Percentiles rank a stretch among this genome's conserved stretches.
These are phyloP conservation scores for Tridacna gigas DNA, from an alignment of 2,888 invertebrate species.

Conservation along the genomic window DNA sequence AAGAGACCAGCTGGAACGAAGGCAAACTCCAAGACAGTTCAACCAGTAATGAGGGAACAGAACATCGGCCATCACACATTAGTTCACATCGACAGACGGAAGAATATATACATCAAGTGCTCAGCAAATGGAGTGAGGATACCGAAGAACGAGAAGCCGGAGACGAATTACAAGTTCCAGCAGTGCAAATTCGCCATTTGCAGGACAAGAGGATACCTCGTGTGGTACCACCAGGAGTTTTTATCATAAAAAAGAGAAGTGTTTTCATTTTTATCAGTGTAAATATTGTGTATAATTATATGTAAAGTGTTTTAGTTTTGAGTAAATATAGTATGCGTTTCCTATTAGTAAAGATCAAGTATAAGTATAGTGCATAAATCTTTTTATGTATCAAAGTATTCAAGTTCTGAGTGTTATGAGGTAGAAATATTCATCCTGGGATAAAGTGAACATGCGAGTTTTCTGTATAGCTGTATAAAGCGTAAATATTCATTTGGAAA, in stretches of 20 bases:
- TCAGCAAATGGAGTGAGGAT: constrained; percentile 5
- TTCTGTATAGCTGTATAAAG: too few species aligned
- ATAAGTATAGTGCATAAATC: too few species aligned
- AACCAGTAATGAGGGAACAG: background rate
- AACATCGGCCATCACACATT: constrained; percentile 10
- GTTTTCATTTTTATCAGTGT: background rate
- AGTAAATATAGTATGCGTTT: too few species aligned
- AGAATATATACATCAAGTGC: constrained; percentile 7
- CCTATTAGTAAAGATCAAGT: too few species aligned
- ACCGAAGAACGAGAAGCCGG: background rate
- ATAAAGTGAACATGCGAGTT: too few species aligned
- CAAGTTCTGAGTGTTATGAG: too few species aligned
- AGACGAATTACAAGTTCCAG: constrained; percentile 2
- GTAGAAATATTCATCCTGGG: too few species aligned
- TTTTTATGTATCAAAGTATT: too few species aligned
- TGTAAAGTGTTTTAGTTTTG: too few species aligned
- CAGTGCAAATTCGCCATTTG: constrained; percentile 6
- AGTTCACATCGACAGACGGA: background rate
- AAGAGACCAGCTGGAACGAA: constrained; percentile 3
- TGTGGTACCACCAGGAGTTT: constrained; percentile 1
- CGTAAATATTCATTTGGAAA: too few species aligned
- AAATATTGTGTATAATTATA: too few species aligned
- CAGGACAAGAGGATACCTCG: constrained; percentile 1
- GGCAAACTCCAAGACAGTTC: background rate
- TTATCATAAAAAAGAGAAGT: background rate